Percentiles rank a stretch among this genome's conserved stretches.
Conservation (phyloP, 2,113 vertebrate genomes). For the Gymnogyps californianus region DNA sequence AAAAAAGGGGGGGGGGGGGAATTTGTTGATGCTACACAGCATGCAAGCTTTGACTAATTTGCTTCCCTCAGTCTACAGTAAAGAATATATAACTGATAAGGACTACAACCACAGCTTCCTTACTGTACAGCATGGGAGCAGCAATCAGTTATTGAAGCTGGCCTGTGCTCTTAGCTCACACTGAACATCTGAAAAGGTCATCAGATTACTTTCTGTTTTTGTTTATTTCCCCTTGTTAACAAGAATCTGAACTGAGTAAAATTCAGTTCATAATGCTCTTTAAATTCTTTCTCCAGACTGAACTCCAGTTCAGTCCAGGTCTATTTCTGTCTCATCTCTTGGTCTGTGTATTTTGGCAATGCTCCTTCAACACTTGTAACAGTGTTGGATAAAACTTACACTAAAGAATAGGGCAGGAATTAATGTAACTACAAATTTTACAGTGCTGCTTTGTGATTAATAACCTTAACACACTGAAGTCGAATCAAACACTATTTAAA, state of each 20-base stretch:
- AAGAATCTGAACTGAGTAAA: not conserved
- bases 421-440: not conserved
- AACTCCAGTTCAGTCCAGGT: slow-evolving; percentile 8
- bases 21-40: not conserved
- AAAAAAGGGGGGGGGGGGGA: too few relatives aligned
- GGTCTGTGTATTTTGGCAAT: slow-evolving; percentile 21
- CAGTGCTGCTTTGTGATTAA: not conserved
- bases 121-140: not conserved
- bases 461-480: not conserved
- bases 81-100: not conserved
- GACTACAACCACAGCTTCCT: not conserved
- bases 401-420: not conserved
- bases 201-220: not conserved
- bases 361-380: not conserved
- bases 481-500: not conserved
- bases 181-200: not conserved
- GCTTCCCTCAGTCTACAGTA: not conserved
- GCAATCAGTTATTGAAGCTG: not conserved
- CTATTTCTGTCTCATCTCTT: slow-evolving; percentile 46
- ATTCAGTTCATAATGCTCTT: not conserved
- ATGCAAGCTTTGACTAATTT: not conserved
- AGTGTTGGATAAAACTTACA: not conserved
- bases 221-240: slow-evolving; percentile 49
- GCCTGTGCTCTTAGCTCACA: rapidly evolving
- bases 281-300: slow-evolving; percentile 30